Evolutionary conservation across 2,797 vertebrate species (phyloP), one percentile per base, ranked within the genome.

Genomic region (Knipowitschia caucasica): DNA sequence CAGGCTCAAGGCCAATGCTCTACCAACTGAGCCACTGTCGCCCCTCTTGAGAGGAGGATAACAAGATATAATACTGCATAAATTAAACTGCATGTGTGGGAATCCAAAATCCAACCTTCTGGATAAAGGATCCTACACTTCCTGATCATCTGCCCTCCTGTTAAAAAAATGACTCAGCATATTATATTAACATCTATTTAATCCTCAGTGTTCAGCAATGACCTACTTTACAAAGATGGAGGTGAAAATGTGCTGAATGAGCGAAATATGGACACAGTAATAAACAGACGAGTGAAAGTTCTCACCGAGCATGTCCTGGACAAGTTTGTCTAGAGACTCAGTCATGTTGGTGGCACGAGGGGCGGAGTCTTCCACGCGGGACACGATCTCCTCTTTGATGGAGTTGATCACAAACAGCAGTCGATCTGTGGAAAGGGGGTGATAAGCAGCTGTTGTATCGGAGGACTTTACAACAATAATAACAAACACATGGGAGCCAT

Each of bases 381-480:
- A 91, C 81, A 99, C 94, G 51, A 99, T 99, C 86, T 99, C 96
- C 87, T 98, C 94, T 78, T 99, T 99, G 85, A 99, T 97, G 77
- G 96, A 92, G 66, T 95, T 98, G 83, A 99, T 98, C 83, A 99
- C 96, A 88, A 95, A 97, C 66, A 99, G 89, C 78, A 99, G 91
- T 58, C 93, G 95, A 89, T 99, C 97, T 99, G 73, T 46, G 88
- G 23, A 51, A 34, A n/a, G 38, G 56, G n/a, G n/a, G n/a, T n/a
- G n/a, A n/a, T n/a, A n/a, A n/a, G n/a, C n/a, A n/a, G n/a, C n/a
- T n/a, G n/a, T n/a, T n/a, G n/a, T n/a, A n/a, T n/a, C n/a, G n/a
- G n/a, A n/a, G n/a, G n/a, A n/a, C n/a, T n/a, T n/a, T n/a, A n/a
- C n/a, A n/a, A n/a, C n/a, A n/a, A n/a, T n/a, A n/a, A n/a, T n/a